Percentiles rank a stretch among this genome's conserved stretches.
Evolutionary conservation across 2,113 vertebrate species (phyloP).

Genomic region (Gobius niger): DNA sequence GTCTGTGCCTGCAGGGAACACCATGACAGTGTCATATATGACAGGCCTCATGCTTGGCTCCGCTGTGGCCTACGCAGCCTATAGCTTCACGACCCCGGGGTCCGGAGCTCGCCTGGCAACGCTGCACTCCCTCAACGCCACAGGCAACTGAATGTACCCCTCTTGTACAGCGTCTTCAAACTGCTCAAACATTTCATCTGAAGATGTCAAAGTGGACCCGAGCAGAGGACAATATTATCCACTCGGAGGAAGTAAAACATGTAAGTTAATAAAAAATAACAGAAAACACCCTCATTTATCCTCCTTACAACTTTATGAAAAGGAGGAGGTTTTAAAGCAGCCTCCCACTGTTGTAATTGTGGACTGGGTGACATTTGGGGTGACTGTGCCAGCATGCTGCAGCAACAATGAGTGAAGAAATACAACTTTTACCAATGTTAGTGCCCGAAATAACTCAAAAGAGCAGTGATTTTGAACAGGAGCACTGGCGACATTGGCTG

Average conservation of each 20-base stretch:
- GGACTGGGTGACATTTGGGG: constrained; percentile 34
- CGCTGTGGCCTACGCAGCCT: constrained; percentile 89
- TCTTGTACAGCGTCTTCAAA: constrained; percentile 18
- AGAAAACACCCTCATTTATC: background rate
- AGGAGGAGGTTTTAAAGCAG: constrained; percentile 17
- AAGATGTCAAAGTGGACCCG: background rate
- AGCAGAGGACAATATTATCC: constrained; percentile 5
- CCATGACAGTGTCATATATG: constrained; percentile 99
- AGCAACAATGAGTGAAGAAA: constrained; percentile 6
- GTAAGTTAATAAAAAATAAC: background rate
- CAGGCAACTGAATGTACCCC: constrained; percentile 72
- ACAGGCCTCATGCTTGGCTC: constrained; percentile 92
- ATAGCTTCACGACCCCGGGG: constrained; percentile 84
- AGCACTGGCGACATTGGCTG: background rate
- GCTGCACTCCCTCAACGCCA: constrained; percentile 57
- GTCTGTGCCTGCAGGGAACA: constrained; percentile 83
- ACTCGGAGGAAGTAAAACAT: background rate
- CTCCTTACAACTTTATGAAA: background rate
- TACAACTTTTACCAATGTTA: constrained; percentile 23
- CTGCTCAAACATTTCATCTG: constrained; percentile 5
- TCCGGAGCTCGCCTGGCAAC: constrained; percentile 63
- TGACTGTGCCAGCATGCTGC: constrained; percentile 5
- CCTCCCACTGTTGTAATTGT: background rate
- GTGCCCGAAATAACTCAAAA: background rate
- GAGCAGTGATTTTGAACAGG: background rate